Base-by-base conservation (phyloP, 2,113 vertebrate species). In the Hydrochoerus hydrochaeris region DNA sequence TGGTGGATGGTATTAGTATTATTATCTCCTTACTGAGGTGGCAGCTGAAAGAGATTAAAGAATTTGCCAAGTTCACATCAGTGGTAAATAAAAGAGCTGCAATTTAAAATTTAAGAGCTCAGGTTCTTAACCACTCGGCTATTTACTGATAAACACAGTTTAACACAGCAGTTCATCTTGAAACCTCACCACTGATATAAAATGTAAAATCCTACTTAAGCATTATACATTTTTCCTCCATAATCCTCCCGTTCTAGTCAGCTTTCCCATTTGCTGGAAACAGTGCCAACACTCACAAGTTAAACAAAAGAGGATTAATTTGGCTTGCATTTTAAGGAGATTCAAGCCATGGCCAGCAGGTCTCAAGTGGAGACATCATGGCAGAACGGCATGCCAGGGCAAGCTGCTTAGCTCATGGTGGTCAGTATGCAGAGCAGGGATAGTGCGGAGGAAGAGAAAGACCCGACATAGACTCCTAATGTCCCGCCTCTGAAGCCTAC, bases 41-140 rank as follows among this genome's bases (percentile, higher is more conserved):
- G n/a, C 20, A 87, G 38, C 52, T 87, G n/a, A 71, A 32, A 88
- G 35, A 94, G 49, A 96, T 22, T 46, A 85, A 71, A 26, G 44
- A 32, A 69, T 86, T 94, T 92, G 58, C 38, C 57, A 63, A 89
- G 73, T 60, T 88, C 44, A 77, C 35, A 62, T 35, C 44, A 4
- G 12, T 57, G 35, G 44, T 57, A 73, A 80, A 32, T 73, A 73
- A 81, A 67, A 88, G 62, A 54, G 20, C n/a, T 94, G 12, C n/a
- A 77, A 20, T 82, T 87, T 65, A 58, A 95, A 95, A 44, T 89
- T 83, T 58, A 85, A 83, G 52, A 94, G 30, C 44, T 49, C 44
- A 86, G 57, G 19, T 26, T 85, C 54, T 85, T 85, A 52, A 44
- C 0, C 22, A 3, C 30, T 81, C 30, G 20, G n/a, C 73, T 85